These are phyloP conservation scores for Solenodon paradoxus DNA, from an alignment of 2,113 vertebrate species.

Conservation along the genomic window DNA sequence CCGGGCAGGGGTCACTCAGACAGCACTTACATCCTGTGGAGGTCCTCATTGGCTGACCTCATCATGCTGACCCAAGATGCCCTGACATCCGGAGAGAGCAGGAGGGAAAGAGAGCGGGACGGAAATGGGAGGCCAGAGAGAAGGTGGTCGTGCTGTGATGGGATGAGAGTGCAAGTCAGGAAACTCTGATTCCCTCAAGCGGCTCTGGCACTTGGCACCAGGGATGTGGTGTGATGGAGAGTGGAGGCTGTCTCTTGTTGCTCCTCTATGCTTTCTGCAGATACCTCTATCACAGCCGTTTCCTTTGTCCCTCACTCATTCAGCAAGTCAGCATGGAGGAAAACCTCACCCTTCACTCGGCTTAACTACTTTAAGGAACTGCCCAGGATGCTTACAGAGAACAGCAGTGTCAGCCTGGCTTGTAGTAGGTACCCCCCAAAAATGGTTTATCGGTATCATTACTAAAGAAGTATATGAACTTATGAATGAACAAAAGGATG, in stretches of 20 bases:
- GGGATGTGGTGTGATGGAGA: background rate
- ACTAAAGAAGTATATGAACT: background rate
- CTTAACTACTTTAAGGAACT: background rate
- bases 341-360: background rate
- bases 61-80: background rate
- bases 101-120: background rate
- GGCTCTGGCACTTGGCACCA: background rate
- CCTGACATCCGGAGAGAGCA: background rate
- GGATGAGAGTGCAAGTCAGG: background rate
- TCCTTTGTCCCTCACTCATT: background rate
- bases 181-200: background rate
- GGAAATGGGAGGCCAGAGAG: background rate
- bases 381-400: background rate
- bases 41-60: background rate
- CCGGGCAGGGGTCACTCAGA: slow-evolving; percentile 2
- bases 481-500: background rate
- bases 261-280: background rate
- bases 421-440: background rate
- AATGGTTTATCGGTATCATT: background rate
- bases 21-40: background rate
- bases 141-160: background rate
- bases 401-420: background rate
- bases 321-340: background rate
- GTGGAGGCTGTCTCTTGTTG: background rate
- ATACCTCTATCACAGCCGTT: background rate